Evolutionary conservation across 2,888 invertebrate species (phyloP), one percentile per base, ranked within the genome.

Genomic region (Drosophila macrospina): DNA sequence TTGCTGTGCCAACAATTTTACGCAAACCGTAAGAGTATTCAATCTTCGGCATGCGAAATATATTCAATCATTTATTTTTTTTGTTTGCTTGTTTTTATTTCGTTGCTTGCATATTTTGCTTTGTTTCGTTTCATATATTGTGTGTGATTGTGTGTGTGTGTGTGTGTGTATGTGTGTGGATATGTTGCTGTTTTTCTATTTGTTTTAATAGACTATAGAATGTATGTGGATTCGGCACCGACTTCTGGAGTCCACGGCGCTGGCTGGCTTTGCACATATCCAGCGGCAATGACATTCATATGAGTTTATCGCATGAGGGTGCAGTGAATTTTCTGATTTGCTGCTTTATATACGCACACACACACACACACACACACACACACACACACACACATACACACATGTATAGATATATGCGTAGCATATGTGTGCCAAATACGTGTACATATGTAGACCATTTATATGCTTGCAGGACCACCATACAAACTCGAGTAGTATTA

Each of bases 321-420:
- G 55, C 75, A 84, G 51, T 86, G 83, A 89, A 84, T 84, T 88
- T 84, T 73, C 66, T 80, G 83, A 84, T 88, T 88, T 84, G 71
- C 65, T 83, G 63, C 69, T 80, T 79, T 88, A 65, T 86, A 68
- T 80, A 54, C 15, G 37, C 20, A 36, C 51, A 32, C 20, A 15
- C 39, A 57, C 20, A 13, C 26, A 15, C 36, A 54, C 36, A 52
- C 10, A 34, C 13, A 44, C 11, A 44, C 10, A 20, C 15, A 45
- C 16, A 57, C 39, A 24, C 24, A 42, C n/a, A 39, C 16, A 6
- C 30, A 39, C n/a, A 10, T 6, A 28, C 4, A 10, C 32, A 36
- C 20, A 54, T 54, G 16, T 6, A 34, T 34, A 7, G 51, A 37
- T 13, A 16, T 42, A 44, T 61, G 30, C 20, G 20, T 20, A 20